Base-by-base conservation (phyloP, 2,888 invertebrate genomes). In the Melitaea athalia region DNA sequence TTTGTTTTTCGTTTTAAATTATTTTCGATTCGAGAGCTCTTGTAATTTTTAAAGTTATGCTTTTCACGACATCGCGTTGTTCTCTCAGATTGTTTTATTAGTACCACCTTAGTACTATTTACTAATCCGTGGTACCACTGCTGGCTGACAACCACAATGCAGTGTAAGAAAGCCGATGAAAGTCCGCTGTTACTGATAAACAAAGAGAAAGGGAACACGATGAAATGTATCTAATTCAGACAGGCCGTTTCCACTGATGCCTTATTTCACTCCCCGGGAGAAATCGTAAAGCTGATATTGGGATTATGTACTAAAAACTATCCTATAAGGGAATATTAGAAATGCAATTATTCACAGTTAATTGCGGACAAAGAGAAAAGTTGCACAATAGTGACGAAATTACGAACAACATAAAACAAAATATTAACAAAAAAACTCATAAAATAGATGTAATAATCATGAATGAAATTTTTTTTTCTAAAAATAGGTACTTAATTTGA, bases 141-240 rank as follows among this genome's bases (percentile, higher is more conserved):
- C 71, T 70, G 62, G 67, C 62, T 67, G 71, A 69, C 73, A 73
- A 62, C 70, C 55, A 73, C 73, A 73, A 74, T 72, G 70, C 72
- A 70, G 63, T 68, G 63, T 69, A 66, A 59, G 33, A 59, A 70
- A 67, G 70, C 63, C 74, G 76, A 77, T 77, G 77, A 77, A 77
- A 77, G 77, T 77, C 63, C 63, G 71, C 72, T 73, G 72, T 74
- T 72, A 70, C 68, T 72, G 76, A 76, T 76, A 76, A 73, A 74
- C 75, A 64, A 72, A 76, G 76, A 76, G 77, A 77, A 77, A 77
- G 77, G 77, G 75, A 73, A 74, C 74, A 73, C 69, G 74, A 73
- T 69, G 74, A 73, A n/a, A 69, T 70, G 76, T 61, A 68, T 72
- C 69, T 67, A 67, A 68, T 65, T 68, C 69, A 69, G 45, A 49